These are phyloP conservation scores for Poeciliopsis paucimaculata DNA, from an alignment of 2,797 vertebrate genomes.

Conservation along the genomic window DNA sequence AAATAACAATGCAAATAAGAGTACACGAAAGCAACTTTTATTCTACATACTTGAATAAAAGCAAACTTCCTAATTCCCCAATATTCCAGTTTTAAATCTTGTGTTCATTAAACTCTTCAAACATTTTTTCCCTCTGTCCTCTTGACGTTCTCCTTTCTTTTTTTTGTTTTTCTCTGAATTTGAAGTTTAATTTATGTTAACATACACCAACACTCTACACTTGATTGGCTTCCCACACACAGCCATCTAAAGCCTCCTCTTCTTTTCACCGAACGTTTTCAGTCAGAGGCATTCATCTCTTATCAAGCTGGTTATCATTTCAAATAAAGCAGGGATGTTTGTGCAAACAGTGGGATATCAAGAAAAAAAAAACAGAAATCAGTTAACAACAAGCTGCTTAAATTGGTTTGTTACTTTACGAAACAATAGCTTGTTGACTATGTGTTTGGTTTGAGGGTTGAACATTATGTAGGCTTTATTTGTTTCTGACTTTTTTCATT, in stretches of 20 bases:
- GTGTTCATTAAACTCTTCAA: slow-evolving; percentile 9
- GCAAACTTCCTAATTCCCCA: slow-evolving; percentile 1
- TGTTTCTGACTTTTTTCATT: background rate
- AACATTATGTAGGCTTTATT: background rate
- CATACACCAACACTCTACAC: slow-evolving; percentile 67
- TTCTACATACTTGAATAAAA: background rate
- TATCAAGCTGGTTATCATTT: slow-evolving; percentile 79
- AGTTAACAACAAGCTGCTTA: slow-evolving; percentile 59
- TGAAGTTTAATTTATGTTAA: slow-evolving; percentile 82
- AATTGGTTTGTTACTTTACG: slow-evolving; percentile 62
- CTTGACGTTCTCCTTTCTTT: slow-evolving; percentile 22
- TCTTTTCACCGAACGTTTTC: slow-evolving; percentile 69
- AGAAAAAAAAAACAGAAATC: slow-evolving; percentile 21
- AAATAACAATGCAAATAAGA: slow-evolving; percentile 21
- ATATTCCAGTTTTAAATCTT: background rate
- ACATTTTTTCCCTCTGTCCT: slow-evolving; percentile 19
- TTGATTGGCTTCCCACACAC: slow-evolving; percentile 29
- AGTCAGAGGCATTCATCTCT: slow-evolving; percentile 84
- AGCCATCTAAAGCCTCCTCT: slow-evolving; percentile 37
- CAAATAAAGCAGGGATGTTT: slow-evolving; percentile 75
- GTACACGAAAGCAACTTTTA: background rate
- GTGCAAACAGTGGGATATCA: slow-evolving; percentile 69
- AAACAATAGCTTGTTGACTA: slow-evolving; percentile 18
- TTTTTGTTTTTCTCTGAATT: slow-evolving; percentile 27
- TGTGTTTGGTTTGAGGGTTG: background rate